These are phyloP conservation scores for Euphonia xanthogaster DNA, from an alignment of 2,797 vertebrate genomes.

Conservation along the genomic window DNA sequence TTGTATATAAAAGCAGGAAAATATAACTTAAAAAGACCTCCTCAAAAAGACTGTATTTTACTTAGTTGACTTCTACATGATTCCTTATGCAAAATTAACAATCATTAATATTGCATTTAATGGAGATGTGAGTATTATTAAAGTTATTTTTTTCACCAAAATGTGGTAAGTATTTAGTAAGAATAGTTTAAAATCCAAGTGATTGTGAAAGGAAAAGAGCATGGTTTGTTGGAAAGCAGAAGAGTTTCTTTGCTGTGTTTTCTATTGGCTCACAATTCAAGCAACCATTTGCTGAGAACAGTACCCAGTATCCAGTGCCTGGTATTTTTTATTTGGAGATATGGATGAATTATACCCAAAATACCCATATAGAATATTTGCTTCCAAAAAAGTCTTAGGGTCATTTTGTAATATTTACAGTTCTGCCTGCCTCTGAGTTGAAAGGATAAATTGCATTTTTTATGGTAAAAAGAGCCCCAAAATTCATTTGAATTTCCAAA, in stretches of 20 bases:
- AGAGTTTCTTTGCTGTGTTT: neutral
- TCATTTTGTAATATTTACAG: neutral
- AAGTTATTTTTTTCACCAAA: neutral
- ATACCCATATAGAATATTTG: neutral
- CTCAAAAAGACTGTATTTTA: neutral
- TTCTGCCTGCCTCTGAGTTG: neutral
- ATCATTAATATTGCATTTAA: neutral
- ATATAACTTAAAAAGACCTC: neutral
- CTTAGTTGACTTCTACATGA: neutral
- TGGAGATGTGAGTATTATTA: neutral
- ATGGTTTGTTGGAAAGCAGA: neutral
- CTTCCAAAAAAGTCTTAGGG: neutral
- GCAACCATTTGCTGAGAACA: neutral
- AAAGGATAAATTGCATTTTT: neutral
- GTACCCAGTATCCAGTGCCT: neutral
- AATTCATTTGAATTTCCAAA: neutral
- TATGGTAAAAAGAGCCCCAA: neutral
- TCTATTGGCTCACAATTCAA: neutral
- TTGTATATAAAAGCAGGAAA: neutral
- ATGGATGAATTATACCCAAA: neutral
- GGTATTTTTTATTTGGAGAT: neutral
- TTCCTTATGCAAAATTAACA: neutral
- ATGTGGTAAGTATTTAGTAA: neutral
- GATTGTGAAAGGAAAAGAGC: neutral
- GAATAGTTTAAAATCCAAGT: neutral